Conservation (phyloP, 2,113 vertebrate genomes). For the Narcine bancroftii region DNA sequence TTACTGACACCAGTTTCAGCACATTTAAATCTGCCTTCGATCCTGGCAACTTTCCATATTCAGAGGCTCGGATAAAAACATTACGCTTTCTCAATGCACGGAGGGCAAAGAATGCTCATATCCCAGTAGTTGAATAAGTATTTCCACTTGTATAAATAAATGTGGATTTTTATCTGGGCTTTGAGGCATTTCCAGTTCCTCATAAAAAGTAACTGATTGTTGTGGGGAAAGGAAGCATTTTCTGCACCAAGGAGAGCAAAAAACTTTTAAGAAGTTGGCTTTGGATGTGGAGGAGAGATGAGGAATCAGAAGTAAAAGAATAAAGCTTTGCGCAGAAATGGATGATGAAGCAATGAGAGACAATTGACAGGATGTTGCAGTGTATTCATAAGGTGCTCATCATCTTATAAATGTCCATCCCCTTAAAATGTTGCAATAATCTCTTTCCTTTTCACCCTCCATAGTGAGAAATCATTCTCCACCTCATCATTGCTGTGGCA, state of each 20-base stretch:
- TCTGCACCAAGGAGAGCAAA: neutral
- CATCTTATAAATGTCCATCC: neutral
- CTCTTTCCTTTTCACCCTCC: neutral
- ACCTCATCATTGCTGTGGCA: neutral
- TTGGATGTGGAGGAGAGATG: neutral
- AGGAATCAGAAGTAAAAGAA: neutral
- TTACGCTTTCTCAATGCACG: neutral
- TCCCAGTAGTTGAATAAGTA: neutral
- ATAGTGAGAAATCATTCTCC: neutral
- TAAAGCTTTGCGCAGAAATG: neutral
- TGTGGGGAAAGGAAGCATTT: neutral
- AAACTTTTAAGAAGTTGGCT: too few relatives aligned
- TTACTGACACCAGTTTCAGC: conserved; percentile 12
- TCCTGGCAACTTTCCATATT: neutral
- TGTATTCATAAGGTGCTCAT: neutral
- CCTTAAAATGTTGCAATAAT: neutral
- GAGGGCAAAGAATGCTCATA: neutral
- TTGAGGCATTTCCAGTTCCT: neutral
- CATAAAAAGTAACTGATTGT: neutral
- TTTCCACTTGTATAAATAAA: neutral
- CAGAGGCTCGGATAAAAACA: neutral
- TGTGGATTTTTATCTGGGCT: neutral
- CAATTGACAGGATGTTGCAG: neutral
- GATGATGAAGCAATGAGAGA: neutral
- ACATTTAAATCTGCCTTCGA: conserved; percentile 12